Conservation (phyloP, 2,888 invertebrate species). For the Gryllus longicercus region DNA sequence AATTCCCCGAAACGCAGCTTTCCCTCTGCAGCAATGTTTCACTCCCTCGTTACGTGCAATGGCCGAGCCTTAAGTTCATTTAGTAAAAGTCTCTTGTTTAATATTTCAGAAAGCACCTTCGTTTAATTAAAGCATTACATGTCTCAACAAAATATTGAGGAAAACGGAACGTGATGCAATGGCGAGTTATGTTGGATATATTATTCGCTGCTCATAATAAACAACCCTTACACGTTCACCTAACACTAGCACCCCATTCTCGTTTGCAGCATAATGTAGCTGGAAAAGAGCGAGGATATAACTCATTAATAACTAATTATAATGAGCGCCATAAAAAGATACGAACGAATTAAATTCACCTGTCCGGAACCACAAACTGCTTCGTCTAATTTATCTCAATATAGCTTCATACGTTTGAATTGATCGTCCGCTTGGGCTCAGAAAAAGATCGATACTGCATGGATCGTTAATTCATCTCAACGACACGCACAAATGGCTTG, state of each 20-base stretch:
- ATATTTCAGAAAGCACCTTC: background rate
- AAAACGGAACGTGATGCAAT: background rate
- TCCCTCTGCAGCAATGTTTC: background rate
- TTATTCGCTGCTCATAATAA: background rate
- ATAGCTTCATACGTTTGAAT: background rate
- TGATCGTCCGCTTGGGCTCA: background rate
- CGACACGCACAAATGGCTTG: constrained; percentile 17
- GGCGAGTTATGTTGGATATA: background rate
- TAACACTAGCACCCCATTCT: background rate
- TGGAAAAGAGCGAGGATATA: background rate
- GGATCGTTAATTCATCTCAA: background rate
- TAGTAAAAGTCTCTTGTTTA: constrained; percentile 7
- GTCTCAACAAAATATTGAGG: background rate
- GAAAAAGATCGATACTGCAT: background rate
- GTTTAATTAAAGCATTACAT: constrained; percentile 1
- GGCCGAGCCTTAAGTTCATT: background rate
- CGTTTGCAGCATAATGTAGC: background rate
- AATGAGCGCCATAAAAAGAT: background rate
- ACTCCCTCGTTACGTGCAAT: background rate
- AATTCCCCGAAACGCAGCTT: too few relatives aligned
- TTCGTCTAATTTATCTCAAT: background rate
- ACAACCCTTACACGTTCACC: background rate
- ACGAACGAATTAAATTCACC: background rate
- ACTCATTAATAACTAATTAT: constrained; percentile 1
- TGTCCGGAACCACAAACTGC: background rate